Percentiles rank a stretch among this genome's conserved stretches.
Conservation (phyloP, 2,113 vertebrate species). For the Anas platyrhynchos region DNA sequence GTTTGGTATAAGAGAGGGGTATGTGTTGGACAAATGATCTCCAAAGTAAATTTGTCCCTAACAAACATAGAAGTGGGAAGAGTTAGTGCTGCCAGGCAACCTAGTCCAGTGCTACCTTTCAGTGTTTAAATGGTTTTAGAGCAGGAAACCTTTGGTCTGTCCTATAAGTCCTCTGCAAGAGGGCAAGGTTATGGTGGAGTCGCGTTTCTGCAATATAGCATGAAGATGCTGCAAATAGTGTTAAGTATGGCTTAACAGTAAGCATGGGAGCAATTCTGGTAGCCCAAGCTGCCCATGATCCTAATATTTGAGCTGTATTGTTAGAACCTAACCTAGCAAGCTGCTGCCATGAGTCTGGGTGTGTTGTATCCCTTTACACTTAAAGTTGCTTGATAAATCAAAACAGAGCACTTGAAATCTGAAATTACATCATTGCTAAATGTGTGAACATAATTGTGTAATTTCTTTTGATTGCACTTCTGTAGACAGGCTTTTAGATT, state of each 20-base stretch:
- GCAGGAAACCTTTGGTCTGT: not conserved
- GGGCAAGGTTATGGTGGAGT: not conserved
- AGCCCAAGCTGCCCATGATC: not conserved
- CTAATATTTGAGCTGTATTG: not conserved
- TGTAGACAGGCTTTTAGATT: not conserved
- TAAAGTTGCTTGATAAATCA: not conserved
- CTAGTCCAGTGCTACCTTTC: not conserved
- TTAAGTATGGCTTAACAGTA: not conserved
- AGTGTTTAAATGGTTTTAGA: not conserved
- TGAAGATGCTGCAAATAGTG: not conserved
- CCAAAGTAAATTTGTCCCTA: not conserved
- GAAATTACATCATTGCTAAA: not conserved
- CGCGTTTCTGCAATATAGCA: accelerated
- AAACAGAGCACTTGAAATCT: not conserved
- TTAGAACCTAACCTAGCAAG: not conserved
- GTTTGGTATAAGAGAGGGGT: not conserved
- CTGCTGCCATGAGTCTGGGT: not conserved
- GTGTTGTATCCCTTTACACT: not conserved
- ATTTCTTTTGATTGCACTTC: not conserved
- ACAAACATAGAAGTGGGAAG: not conserved
- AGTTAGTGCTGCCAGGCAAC: not conserved
- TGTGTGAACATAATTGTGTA: not conserved
- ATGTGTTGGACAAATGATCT: not conserved
- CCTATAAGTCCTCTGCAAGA: not conserved
- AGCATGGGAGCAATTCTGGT: not conserved